Evolutionary conservation across 2,888 invertebrate species (phyloP).

Genomic region (Luperina nickerlii): DNA sequence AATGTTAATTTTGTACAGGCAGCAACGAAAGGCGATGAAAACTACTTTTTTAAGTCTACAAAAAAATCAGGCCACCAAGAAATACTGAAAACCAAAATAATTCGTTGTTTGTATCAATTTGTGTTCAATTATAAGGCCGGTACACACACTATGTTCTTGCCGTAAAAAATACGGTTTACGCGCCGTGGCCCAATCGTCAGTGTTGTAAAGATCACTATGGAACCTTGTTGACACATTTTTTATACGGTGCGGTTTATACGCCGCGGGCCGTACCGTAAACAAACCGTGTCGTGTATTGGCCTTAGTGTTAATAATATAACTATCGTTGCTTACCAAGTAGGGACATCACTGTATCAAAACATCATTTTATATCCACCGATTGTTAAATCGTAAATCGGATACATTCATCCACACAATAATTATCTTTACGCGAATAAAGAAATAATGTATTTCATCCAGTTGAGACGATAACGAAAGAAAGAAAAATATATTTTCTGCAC

Average conservation of each 20-base stretch:
- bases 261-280: too few relatives aligned
- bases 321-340: too few relatives aligned
- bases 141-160: too few relatives aligned
- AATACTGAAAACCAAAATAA: background rate
- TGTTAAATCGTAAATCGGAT: background rate
- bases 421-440: background rate
- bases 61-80: background rate
- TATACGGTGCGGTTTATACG: too few relatives aligned
- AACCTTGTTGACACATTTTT: too few relatives aligned
- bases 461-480: background rate
- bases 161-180: too few relatives aligned
- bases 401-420: background rate
- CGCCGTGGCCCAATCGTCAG: too few relatives aligned
- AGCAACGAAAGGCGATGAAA: background rate
- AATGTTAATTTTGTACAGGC: slow-evolving; percentile 36
- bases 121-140: background rate
- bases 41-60: background rate
- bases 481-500: too few relatives aligned
- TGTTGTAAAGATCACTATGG: too few relatives aligned
- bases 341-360: too few relatives aligned
- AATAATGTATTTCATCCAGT: background rate
- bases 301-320: background rate
- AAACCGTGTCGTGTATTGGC: too few relatives aligned
- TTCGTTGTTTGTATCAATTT: background rate
- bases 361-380: too few relatives aligned